Conservation (phyloP, 1,140 invertebrate genomes). For the Eriocheir sinensis region DNA sequence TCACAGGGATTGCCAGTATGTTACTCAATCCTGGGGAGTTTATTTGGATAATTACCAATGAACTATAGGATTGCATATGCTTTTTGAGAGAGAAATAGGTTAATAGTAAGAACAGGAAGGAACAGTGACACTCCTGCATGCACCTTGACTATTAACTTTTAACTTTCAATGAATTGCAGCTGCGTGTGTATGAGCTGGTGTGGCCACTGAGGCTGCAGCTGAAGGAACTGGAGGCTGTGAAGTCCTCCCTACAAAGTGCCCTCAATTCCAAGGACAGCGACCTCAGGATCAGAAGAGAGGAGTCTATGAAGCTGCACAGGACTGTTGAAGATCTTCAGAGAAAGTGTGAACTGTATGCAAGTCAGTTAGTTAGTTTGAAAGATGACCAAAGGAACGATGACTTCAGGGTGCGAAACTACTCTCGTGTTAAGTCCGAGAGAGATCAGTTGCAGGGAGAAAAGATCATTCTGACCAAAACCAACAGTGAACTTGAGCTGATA, state of each 20-base stretch:
- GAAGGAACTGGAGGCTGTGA: slow-evolving; percentile 62
- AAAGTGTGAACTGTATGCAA: slow-evolving; percentile 67
- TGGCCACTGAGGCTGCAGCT: slow-evolving; percentile 71
- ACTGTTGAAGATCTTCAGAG: slow-evolving; percentile 56
- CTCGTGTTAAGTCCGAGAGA: slow-evolving; percentile 71
- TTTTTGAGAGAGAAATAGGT: no score
- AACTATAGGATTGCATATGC: no score
- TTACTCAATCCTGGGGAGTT: no score
- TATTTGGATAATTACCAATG: no score
- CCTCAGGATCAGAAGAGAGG: slow-evolving; percentile 43
- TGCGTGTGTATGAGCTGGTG: slow-evolving; percentile 75
- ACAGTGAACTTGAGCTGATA: slow-evolving; percentile 41
- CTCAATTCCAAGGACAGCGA: slow-evolving; percentile 53
- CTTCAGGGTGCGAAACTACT: slow-evolving; percentile 72
- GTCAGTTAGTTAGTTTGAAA: slow-evolving; percentile 64
- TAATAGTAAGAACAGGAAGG: no score
- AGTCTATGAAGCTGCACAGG: slow-evolving; percentile 50
- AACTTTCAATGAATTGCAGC: slow-evolving; percentile 39
- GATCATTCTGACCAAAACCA: slow-evolving; percentile 45
- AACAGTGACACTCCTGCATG: no score
- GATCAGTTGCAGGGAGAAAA: slow-evolving; percentile 67
- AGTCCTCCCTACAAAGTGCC: slow-evolving; percentile 59
- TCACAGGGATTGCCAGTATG: no score
- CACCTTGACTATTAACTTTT: no score
- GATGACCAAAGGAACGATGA: slow-evolving; percentile 75